phyloP scores from a whole-genome alignment of 2,113 vertebrate genomes.

The Herpetotheres cachinnans region DNA sequence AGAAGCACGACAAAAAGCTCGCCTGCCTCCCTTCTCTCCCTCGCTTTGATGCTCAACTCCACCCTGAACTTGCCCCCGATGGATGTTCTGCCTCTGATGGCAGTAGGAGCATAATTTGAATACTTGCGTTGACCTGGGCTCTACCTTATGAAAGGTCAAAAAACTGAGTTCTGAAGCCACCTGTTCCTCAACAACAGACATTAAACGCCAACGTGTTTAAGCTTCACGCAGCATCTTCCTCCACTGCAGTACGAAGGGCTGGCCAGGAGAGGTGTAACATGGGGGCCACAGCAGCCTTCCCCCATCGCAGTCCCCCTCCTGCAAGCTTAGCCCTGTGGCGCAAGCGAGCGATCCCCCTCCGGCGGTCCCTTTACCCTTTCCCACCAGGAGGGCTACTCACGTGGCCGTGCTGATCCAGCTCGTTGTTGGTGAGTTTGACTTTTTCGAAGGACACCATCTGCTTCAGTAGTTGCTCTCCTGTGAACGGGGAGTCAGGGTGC shows the following conservation, averaged over 20 bases:
- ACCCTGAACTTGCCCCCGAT: not conserved
- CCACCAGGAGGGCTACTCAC: slow-evolving; percentile 74
- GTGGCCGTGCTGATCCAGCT: slow-evolving; percentile 96
- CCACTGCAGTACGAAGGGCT: not conserved
- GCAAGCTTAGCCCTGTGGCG: not conserved
- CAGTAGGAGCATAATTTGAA: not conserved
- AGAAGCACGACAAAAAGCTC: not conserved
- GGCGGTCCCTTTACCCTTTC: not conserved
- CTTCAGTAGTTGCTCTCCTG: slow-evolving; percentile 94
- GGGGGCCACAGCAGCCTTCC: not conserved
- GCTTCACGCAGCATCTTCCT: not conserved
- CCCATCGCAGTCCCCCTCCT: not conserved
- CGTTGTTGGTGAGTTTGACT: slow-evolving; percentile 98
- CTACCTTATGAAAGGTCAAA: not conserved
- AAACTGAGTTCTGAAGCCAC: not conserved
- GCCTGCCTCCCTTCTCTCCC: not conserved
- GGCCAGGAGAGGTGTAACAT: rapidly evolving
- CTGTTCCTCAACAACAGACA: not conserved
- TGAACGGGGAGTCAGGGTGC: slow-evolving; percentile 96
- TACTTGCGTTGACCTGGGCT: not conserved
- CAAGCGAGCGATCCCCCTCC: rapidly evolving
- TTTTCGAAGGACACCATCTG: slow-evolving; percentile 99
- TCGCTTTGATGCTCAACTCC: not conserved
- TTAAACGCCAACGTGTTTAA: not conserved
- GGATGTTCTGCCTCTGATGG: not conserved